phyloP scores from a whole-genome alignment of 2,113 vertebrate genomes.

The Copsychus sechellarum region DNA sequence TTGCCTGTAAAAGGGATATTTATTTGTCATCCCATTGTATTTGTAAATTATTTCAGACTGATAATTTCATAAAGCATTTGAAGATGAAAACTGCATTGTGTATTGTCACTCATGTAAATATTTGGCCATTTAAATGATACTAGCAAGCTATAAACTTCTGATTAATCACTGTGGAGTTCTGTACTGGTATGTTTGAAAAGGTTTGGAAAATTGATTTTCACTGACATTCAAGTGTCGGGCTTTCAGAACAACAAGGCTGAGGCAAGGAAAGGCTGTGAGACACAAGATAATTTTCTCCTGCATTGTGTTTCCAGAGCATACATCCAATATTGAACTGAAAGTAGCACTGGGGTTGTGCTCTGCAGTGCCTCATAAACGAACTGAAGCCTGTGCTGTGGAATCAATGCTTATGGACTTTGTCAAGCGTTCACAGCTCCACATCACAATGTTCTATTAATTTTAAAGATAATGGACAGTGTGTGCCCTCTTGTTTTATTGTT shows the following conservation, averaged over 20 bases:
- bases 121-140: not conserved
- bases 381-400: not conserved
- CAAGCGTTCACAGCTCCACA: not conserved
- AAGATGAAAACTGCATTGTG: not conserved
- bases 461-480: not conserved
- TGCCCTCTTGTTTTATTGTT: not conserved
- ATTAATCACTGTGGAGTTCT: not conserved
- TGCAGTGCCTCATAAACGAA: not conserved
- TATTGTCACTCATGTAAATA: not conserved
- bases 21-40: not conserved
- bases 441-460: not conserved
- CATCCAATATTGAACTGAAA: not conserved
- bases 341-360: not conserved
- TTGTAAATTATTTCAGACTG: not conserved
- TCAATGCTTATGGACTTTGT: not conserved
- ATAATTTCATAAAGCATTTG: not conserved
- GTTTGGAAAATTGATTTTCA: not conserved
- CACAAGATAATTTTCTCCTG: not conserved
- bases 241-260: not conserved
- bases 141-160: not conserved
- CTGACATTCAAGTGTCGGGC: not conserved
- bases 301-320: not conserved
- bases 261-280: not conserved
- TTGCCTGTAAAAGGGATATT: not conserved
- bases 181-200: not conserved